Base-by-base conservation (phyloP, 1,140 invertebrate species). In the Zaprionus tsacasi region DNA sequence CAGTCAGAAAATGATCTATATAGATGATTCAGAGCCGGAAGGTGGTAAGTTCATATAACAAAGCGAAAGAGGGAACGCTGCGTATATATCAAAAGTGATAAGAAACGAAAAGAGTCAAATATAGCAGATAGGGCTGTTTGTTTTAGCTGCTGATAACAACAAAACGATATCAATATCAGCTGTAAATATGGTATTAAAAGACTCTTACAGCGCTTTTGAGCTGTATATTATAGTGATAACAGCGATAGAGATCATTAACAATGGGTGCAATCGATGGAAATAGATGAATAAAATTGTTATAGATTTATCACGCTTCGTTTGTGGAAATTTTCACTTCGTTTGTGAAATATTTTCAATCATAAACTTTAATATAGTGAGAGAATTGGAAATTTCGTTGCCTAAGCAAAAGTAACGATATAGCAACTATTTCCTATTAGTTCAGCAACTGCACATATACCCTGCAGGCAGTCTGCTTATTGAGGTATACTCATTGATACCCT, bases 11-110 rank as follows among this genome's bases (percentile, higher is more conserved):
- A 97, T 97, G 96, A 97, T 97, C 93, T 95, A 96, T 91, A 96
- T 97, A 57, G 96, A 97, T 93, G 96, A 97, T 92, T 95, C 94
- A 79, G 96, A 97, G 93, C 96, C 96, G 75, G 95, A 97, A 79
- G 96, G 96, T 93, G 96, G 96, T 97, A 95, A 96, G 95, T 92
- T 75, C 52, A 21, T 21, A 21, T 2, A 56, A 36, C n/a, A 15
- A 6, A 54, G 21, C 21, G 21, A 25, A 21, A 21, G 12, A 15
- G 15, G 1, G 15, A 6, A 70, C 65, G 36, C 70, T 35, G 35
- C 60, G 66, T 59, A 67, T 76, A 66, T 78, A 66, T 25, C 35
- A 13, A 5, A 54, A 65, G 59, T 57, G 66, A 17, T 33, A 64
- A 64, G n/a, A 43, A 66, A 73, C 8, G 38, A 25, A 17, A 50